phyloP scores from a whole-genome alignment of 2,888 invertebrate species.

The Piscicola geometra region DNA sequence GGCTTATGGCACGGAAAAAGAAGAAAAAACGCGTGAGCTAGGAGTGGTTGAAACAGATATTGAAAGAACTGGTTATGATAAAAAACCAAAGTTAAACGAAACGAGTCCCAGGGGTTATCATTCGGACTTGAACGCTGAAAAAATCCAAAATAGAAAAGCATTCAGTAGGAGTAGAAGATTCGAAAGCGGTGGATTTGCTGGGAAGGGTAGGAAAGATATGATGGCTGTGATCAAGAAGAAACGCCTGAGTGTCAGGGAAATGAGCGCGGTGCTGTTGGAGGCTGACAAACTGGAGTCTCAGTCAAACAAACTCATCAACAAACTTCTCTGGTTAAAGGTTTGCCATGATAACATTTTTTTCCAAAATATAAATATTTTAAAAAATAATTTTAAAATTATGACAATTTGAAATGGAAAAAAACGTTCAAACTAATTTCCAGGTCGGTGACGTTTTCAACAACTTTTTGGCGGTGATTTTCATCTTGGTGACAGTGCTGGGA shows the following conservation, averaged over 20 bases:
- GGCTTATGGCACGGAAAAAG: not conserved
- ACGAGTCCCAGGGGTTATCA: not conserved
- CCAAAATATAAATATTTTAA: not conserved
- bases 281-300: conserved; percentile 2
- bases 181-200: not conserved
- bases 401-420: not conserved
- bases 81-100: too few species aligned
- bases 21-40: not conserved
- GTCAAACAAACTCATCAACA: not conserved
- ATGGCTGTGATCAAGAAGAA: not conserved
- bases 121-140: too few species aligned
- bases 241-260: not conserved
- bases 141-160: too few species aligned
- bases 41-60: not conserved
- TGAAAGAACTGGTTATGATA: too few species aligned
- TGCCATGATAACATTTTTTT: not conserved
- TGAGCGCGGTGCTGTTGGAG: conserved; percentile 4
- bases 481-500: not conserved
- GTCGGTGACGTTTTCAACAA: conserved; percentile 7
- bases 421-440: not conserved
- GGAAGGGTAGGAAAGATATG: not conserved
- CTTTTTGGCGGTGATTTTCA: conserved; percentile 9
- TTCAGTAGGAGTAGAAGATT: too few species aligned
- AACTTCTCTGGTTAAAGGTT: not conserved
- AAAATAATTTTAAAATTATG: not conserved